A percentile compares a stretch with the other conserved stretches of the same genome.
phyloP scores from a whole-genome alignment of 2,888 invertebrate genomes.

The Habrosyne pyritoides region DNA sequence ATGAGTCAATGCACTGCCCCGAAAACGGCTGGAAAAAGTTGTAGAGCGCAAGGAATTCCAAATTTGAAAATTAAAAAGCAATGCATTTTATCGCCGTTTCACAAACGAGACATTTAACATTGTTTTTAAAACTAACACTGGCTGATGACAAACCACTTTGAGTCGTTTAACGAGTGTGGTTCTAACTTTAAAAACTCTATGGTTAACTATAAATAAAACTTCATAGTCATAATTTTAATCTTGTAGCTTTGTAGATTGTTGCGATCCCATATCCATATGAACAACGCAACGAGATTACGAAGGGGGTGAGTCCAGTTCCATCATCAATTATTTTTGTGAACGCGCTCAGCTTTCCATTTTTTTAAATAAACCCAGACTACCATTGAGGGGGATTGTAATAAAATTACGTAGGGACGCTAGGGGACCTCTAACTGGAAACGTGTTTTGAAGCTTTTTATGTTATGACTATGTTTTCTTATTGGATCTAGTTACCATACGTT shows the following conservation, averaged over 20 bases:
- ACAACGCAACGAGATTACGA: constrained; percentile 59
- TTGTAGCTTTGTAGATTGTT: not conserved
- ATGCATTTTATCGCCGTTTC: constrained; percentile 32
- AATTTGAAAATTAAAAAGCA: constrained; percentile 41
- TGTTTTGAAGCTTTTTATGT: constrained; percentile 17
- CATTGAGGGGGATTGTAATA: constrained; percentile 63
- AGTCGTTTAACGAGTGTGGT: too few species aligned
- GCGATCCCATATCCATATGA: constrained; percentile 11
- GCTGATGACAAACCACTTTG: too few species aligned
- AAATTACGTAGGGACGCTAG: constrained; percentile 56
- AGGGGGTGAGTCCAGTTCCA: constrained; percentile 67
- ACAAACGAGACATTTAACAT: constrained; percentile 16
- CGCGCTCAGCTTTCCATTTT: constrained; percentile 70
- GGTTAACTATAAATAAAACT: not conserved
- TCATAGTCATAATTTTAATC: not conserved
- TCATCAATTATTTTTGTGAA: constrained; percentile 77
- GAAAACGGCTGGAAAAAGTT: constrained; percentile 7
- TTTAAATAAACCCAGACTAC: constrained; percentile 70
- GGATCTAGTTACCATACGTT: constrained; percentile 47
- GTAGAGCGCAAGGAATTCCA: constrained; percentile 31
- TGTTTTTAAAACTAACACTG: not conserved
- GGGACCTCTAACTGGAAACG: constrained; percentile 18
- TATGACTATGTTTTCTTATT: constrained; percentile 27
- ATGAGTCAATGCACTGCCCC: constrained; percentile 33
- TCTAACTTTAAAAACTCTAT: not conserved